These are phyloP conservation scores for Apoda limacodes DNA, from an alignment of 2,888 invertebrate species.

Conservation along the genomic window DNA sequence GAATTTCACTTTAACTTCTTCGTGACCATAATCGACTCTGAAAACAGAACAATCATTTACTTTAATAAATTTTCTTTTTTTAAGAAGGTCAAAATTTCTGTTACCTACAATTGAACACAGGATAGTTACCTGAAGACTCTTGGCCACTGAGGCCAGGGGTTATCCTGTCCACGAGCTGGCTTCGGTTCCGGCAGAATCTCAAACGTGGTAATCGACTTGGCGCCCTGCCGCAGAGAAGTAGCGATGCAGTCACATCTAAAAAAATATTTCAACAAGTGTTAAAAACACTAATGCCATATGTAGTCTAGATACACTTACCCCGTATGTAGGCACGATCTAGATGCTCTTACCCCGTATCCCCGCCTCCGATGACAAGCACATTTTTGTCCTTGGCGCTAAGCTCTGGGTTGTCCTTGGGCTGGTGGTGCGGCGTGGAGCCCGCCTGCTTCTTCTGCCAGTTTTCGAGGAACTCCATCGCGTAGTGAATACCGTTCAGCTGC, in stretches of 20 bases:
- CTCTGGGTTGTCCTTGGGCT: conserved; percentile 46
- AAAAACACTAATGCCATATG: not conserved
- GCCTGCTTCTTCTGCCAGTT: conserved; percentile 96
- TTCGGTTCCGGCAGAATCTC: conserved; percentile 97
- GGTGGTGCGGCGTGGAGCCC: conserved; percentile 56
- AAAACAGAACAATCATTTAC: no score
- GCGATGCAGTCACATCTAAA: conserved; percentile 98
- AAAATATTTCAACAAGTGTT: no score
- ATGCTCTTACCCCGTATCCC: conserved; percentile 80
- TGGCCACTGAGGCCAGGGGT: conserved; percentile 99
- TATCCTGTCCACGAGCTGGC: conserved; percentile 81
- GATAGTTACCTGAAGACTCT: conserved; percentile 81
- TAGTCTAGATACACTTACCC: not conserved
- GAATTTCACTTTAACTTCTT: conserved; percentile 92
- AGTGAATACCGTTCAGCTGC: conserved; percentile 92
- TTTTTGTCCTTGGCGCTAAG: conserved; percentile 93
- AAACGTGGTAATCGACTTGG: conserved; percentile 92
- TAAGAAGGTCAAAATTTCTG: no score
- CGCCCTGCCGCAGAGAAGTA: conserved; percentile 94
- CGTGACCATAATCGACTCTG: conserved; percentile 97
- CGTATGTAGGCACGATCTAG: not conserved
- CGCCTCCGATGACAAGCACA: conserved; percentile 91
- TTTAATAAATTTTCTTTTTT: no score
- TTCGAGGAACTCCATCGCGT: conserved; percentile 98
- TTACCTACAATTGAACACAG: no score